A percentile compares a stretch with the other conserved stretches of the same genome.
Conservation (phyloP, 2,113 vertebrate genomes). For the Mastomys natalensis region DNA sequence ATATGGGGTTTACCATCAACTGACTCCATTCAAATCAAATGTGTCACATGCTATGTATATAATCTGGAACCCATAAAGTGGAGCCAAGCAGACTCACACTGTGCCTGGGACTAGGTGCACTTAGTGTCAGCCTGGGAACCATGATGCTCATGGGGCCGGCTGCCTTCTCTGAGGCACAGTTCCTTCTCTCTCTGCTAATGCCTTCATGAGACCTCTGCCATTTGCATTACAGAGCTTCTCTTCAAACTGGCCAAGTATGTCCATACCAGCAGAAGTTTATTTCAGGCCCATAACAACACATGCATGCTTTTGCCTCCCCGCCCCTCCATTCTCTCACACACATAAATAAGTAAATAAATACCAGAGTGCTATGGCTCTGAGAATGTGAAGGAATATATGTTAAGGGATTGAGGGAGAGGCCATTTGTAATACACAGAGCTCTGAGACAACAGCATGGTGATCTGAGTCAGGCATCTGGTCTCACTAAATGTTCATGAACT, state of each 20-base stretch:
- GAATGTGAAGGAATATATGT: background rate
- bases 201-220: background rate
- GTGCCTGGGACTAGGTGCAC: background rate
- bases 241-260: background rate
- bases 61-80: background rate
- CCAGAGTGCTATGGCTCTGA: background rate
- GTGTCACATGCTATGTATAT: background rate
- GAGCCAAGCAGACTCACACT: background rate
- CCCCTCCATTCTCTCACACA: background rate
- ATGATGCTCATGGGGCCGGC: background rate
- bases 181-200: background rate
- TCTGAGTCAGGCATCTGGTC: background rate
- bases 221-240: background rate
- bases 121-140: background rate
- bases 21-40: conserved; percentile 34
- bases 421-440: background rate
- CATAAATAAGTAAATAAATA: background rate
- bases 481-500: background rate
- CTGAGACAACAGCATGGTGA: background rate
- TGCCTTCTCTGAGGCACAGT: background rate
- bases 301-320: background rate
- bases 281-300: background rate
- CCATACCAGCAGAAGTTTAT: no score
- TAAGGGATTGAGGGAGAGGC: background rate
- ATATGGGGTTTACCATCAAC: background rate